A percentile compares a stretch with the other conserved stretches of the same genome.
phyloP scores from a whole-genome alignment of 30 jellyfish, hydroid and myxozoan genomes.

The Rhopilema esculentum region DNA sequence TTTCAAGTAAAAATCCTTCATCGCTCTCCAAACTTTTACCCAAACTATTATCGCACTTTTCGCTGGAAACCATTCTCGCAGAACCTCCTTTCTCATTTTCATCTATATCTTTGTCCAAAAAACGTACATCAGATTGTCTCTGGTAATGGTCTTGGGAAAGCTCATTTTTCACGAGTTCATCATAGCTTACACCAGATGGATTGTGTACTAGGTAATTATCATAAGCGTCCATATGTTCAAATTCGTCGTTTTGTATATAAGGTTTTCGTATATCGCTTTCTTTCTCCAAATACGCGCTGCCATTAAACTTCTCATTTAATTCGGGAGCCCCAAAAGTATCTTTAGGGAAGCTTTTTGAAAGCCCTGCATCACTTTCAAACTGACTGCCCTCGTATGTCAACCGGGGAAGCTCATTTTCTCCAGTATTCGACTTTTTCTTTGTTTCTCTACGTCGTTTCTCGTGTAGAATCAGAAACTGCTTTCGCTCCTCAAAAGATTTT shows the following conservation, averaged over 20 bases:
- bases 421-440: not conserved
- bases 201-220: not conserved
- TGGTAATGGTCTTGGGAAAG: not conserved
- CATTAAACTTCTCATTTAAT: not conserved
- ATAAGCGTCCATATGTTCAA: not conserved
- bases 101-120: too few relatives aligned
- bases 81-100: not conserved
- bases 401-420: not conserved
- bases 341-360: not conserved
- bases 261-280: not conserved
- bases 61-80: not conserved
- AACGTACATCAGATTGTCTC: too few relatives aligned
- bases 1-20: not conserved
- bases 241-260: not conserved
- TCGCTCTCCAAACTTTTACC: not conserved
- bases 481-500: slow-evolving; percentile 41
- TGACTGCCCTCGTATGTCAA: not conserved
- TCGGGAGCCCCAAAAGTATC: not conserved
- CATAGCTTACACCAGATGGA: not conserved
- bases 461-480: slow-evolving; percentile 56
- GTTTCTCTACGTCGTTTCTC: slow-evolving; percentile 47
- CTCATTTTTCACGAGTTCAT: not conserved
- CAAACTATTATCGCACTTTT: not conserved
- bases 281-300: not conserved
- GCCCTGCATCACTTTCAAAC: not conserved